Evolutionary conservation across 2,113 vertebrate species (phyloP).

Genomic region (Anser brachyrhynchus): DNA sequence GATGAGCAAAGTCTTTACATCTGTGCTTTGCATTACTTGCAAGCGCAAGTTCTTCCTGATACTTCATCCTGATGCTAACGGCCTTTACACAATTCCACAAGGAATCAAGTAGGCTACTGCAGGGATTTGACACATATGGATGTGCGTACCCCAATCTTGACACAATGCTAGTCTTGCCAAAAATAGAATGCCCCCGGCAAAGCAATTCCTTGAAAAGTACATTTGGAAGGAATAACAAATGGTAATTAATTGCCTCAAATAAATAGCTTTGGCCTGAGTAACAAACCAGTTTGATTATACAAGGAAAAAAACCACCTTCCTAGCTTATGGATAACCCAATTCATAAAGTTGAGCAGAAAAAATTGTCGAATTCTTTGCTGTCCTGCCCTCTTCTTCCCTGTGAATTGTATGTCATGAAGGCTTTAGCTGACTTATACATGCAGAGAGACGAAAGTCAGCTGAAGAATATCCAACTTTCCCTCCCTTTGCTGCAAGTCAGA

Average conservation of each 20-base stretch:
- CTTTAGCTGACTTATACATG: neutral
- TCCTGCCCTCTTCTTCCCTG: neutral
- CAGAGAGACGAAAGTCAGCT: neutral
- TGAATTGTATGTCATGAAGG: neutral
- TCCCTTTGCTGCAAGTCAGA: neutral
- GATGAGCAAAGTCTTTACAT: neutral
- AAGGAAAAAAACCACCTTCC: conserved; percentile 15
- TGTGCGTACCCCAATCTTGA: neutral
- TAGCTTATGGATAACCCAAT: neutral
- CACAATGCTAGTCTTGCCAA: neutral
- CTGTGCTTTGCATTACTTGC: neutral
- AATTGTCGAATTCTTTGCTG: neutral
- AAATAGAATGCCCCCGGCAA: neutral
- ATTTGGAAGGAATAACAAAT: conserved; percentile 25
- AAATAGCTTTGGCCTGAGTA: conserved; percentile 13
- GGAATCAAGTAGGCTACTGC: neutral
- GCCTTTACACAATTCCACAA: neutral
- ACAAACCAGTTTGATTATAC: neutral
- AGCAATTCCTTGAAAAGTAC: conserved; percentile 2
- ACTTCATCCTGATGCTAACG: neutral
- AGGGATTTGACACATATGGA: conserved; percentile 8
- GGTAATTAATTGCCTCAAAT: conserved; percentile 22
- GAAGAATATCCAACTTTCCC: neutral
- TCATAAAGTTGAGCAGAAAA: neutral
- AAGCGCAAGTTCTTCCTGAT: neutral